Base-by-base conservation (phyloP, 2,888 invertebrate species). In the Latheticus oryzae region DNA sequence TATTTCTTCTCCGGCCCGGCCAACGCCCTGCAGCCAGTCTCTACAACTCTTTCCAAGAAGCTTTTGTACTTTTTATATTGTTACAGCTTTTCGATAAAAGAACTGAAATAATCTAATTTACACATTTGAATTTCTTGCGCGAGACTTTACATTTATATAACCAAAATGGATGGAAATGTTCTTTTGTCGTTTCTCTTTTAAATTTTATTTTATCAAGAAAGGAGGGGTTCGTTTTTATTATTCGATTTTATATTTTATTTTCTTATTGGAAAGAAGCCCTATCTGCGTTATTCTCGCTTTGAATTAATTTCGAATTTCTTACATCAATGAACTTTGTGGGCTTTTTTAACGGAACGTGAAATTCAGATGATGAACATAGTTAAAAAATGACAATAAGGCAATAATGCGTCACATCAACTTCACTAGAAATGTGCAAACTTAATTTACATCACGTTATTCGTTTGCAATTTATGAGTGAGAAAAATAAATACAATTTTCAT, bases 81-180 rank as follows among this genome's bases (percentile, higher is more conserved):
- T 75, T 75, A 71, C 71, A 68, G 72, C 71, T 71, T 71, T 72
- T 66, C 73, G 72, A 75, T 75, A 75, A 76, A 75, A 75, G 75
- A 76, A 74, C 70, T 69, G 75, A 74, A 75, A 76, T 77, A 77
- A 77, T 77, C 76, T 74, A 76, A 77, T 77, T 76, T 77, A 76
- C 76, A 76, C 77, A 76, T 77, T 76, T 77, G 75, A 76, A 76
- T 76, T 76, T 76, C 75, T 74, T 71, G 66, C 72, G 69, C 72
- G 73, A 73, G 72, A 73, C 73, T 75, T 75, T 75, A 74, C 74
- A 74, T 74, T 76, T 75, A 74, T 74, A 72, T 74, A 76, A 75
- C 74, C 72, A 71, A 75, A 75, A 75, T 73, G 75, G 73, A 76
- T 73, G 73, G 73, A 74, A 76, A 75, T 75, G 71, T 74, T 75